A percentile compares a stretch with the other conserved stretches of the same genome.
Evolutionary conservation across 2,113 vertebrate species (phyloP).

Genomic region (Callocephalon fimbriatum): DNA sequence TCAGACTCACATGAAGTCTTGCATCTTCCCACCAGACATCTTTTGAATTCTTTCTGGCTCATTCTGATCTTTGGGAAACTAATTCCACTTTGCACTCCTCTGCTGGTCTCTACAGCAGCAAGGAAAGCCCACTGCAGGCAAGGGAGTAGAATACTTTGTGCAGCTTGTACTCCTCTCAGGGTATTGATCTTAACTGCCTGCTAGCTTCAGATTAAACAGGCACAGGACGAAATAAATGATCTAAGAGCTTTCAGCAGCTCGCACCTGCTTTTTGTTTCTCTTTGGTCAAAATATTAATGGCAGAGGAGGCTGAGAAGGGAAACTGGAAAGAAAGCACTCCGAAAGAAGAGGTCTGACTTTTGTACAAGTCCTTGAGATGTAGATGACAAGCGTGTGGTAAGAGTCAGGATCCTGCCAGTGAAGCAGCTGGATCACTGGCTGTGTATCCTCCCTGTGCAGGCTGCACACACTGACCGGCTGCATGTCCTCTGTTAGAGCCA

Average conservation of each 20-base stretch:
- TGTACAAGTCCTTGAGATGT: rapidly evolving
- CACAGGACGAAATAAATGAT: background rate
- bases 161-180: background rate
- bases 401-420: background rate
- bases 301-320: background rate
- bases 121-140: background rate
- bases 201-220: background rate
- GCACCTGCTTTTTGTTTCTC: background rate
- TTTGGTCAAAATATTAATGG: conserved; percentile 9
- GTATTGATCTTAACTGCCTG: background rate
- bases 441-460: background rate
- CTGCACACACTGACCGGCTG: rapidly evolving
- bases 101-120: background rate
- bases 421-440: rapidly evolving
- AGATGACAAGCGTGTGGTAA: rapidly evolving
- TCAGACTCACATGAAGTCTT: background rate
- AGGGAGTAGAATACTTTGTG: background rate
- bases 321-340: background rate
- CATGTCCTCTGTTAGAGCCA: background rate
- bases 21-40: conserved; percentile 7
- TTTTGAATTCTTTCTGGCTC: background rate
- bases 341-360: background rate
- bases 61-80: background rate
- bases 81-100: background rate
- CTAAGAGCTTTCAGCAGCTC: background rate